Evolutionary conservation across 2,113 vertebrate genomes (phyloP).

Genomic region (Grammomys dolichurus): DNA sequence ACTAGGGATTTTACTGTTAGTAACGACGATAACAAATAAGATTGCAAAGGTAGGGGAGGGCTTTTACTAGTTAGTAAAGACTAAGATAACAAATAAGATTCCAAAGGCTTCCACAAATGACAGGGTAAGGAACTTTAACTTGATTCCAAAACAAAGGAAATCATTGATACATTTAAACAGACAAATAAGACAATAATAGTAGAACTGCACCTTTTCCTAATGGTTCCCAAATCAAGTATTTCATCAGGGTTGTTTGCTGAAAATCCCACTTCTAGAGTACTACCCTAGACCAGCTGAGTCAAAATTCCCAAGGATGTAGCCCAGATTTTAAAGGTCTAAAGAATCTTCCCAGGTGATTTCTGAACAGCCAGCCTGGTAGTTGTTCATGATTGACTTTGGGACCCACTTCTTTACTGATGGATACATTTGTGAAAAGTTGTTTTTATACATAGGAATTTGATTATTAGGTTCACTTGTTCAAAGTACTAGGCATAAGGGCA

Average conservation of each 20-base stretch:
- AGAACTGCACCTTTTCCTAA: not conserved
- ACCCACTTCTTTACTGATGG: conserved; percentile 44
- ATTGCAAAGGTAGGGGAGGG: not conserved
- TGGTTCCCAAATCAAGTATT: not conserved
- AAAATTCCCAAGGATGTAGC: not conserved
- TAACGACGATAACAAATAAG: not conserved
- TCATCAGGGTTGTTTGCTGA: not conserved
- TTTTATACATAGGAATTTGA: conserved; percentile 31
- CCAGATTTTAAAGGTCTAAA: conserved; percentile 49
- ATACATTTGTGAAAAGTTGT: conserved; percentile 57
- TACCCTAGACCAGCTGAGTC: not conserved
- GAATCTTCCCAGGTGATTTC: conserved; percentile 39
- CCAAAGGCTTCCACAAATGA: not conserved
- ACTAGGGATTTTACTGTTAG: not conserved
- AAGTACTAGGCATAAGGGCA: conserved; percentile 3
- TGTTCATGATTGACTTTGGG: conserved; percentile 17
- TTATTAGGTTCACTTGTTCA: conserved; percentile 42
- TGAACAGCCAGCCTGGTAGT: conserved; percentile 18
- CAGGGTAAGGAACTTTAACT: not conserved
- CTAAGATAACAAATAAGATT: not conserved
- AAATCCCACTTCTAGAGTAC: not conserved
- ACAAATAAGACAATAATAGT: conserved; percentile 4
- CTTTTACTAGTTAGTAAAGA: not conserved
- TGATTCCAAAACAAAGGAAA: not conserved
- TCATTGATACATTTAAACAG: not conserved